These are phyloP conservation scores for Heliconius congener DNA, from an alignment of 1,140 invertebrate genomes.

Conservation along the genomic window DNA sequence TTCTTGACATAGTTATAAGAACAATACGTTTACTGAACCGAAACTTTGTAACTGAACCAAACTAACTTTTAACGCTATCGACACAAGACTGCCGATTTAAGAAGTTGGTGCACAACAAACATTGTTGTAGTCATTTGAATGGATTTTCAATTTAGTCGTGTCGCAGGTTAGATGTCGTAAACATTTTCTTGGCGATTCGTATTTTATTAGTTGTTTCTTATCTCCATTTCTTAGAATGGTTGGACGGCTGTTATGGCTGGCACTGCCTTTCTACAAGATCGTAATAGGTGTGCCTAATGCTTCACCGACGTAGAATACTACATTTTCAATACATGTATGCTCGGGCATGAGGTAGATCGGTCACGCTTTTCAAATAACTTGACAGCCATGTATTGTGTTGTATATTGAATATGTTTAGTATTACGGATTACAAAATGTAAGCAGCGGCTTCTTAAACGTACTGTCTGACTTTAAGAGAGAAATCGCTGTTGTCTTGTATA, in stretches of 20 bases:
- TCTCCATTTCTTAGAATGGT: conserved; percentile 23
- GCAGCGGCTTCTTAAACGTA: conserved; percentile 2
- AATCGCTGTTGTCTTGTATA: neutral
- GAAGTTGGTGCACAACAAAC: conserved; percentile 9
- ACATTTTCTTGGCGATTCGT: conserved; percentile 42
- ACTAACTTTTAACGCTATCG: neutral
- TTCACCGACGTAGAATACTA: neutral
- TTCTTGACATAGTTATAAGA: conserved; percentile 34
- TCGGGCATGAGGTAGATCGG: neutral
- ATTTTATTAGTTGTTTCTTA: conserved; percentile 38
- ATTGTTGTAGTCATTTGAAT: conserved; percentile 41
- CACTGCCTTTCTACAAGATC: conserved; percentile 2
- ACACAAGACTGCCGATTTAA: conserved; percentile 9
- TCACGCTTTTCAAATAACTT: conserved; percentile 4
- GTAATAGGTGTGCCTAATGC: conserved; percentile 15
- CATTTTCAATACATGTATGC: conserved; percentile 2
- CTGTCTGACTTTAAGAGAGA: neutral
- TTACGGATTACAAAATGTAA: neutral
- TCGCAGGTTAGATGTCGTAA: conserved; percentile 46
- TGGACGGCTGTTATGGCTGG: conserved; percentile 14
- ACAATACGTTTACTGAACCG: neutral
- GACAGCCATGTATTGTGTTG: conserved; percentile 6
- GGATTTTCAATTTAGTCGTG: conserved; percentile 48
- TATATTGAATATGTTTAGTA: neutral
- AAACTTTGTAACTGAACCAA: neutral